Conservation (phyloP, 2,113 vertebrate genomes). For the Actinemys pallida region DNA sequence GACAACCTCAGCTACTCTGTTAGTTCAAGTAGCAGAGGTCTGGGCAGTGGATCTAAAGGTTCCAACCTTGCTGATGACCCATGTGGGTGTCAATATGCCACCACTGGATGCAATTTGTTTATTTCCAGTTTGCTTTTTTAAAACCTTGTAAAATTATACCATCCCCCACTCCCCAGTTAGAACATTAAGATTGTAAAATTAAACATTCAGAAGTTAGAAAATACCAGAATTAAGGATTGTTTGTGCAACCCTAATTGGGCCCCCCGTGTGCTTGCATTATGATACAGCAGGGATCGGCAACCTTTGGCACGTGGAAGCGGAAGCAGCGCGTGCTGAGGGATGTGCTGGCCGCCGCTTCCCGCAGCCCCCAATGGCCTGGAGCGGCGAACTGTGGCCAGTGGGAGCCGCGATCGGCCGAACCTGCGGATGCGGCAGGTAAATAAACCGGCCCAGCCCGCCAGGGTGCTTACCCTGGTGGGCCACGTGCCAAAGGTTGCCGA, state of each 20-base stretch:
- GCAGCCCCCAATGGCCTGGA: too few relatives aligned
- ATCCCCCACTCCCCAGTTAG: too few relatives aligned
- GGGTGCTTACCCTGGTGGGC: too few relatives aligned
- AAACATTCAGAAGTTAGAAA: not conserved
- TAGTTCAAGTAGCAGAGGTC: not conserved
- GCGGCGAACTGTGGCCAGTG: too few relatives aligned
- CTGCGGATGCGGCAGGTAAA: too few relatives aligned
- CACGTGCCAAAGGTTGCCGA: too few relatives aligned
- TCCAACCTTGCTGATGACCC: not conserved
- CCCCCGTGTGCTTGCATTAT: not conserved
- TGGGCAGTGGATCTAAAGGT: slow-evolving; percentile 14
- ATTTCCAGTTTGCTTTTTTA: not conserved
- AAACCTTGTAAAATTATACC: not conserved
- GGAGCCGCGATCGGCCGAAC: too few relatives aligned
- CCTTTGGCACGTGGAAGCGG: too few relatives aligned
- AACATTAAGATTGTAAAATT: not conserved
- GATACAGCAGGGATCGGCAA: not conserved
- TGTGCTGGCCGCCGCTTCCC: too few relatives aligned
- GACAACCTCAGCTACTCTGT: not conserved
- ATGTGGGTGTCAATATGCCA: too few relatives aligned
- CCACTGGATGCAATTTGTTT: not conserved
- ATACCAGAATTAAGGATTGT: not conserved
- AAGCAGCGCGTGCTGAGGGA: too few relatives aligned
- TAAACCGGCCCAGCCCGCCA: too few relatives aligned
- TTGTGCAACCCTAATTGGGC: not conserved